These are phyloP conservation scores for Siniperca scherzeri DNA, from an alignment of 2,797 vertebrate genomes.

Conservation along the genomic window DNA sequence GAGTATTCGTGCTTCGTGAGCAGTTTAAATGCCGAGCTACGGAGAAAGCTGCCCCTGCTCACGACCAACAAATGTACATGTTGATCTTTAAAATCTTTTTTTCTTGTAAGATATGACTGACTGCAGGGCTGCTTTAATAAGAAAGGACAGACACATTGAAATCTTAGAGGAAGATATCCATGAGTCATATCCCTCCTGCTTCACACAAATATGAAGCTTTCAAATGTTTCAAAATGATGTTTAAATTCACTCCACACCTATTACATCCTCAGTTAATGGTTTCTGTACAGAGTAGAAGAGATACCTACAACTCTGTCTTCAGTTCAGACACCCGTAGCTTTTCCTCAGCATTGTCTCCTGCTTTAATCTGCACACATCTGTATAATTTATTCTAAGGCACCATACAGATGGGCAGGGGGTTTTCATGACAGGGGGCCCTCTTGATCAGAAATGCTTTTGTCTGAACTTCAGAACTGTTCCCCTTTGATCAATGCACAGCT, in stretches of 20 bases:
- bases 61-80: constrained; percentile 38
- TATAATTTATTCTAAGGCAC: constrained; percentile 54
- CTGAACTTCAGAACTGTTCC: constrained; percentile 62
- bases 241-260: constrained; percentile 22
- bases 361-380: constrained; percentile 58
- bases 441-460: constrained; percentile 72
- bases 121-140: constrained; percentile 40
- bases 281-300: background rate
- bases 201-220: constrained; percentile 45
- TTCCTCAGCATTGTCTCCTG: constrained; percentile 41
- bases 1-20: constrained; percentile 65
- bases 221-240: constrained; percentile 5
- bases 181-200: constrained; percentile 52
- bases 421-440: constrained; percentile 56
- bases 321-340: constrained; percentile 14
- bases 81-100: constrained; percentile 42
- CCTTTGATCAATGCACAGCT: constrained; percentile 66
- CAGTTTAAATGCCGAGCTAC: constrained; percentile 58
- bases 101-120: constrained; percentile 26
- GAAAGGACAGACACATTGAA: constrained; percentile 19
- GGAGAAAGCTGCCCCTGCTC: constrained; percentile 42
- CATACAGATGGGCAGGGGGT: constrained; percentile 67
- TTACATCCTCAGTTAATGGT: constrained; percentile 1
- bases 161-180: constrained; percentile 24
- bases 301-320: constrained; percentile 14